Base-by-base conservation (phyloP, 2,888 invertebrate species). In the Rhingia rostrata region DNA sequence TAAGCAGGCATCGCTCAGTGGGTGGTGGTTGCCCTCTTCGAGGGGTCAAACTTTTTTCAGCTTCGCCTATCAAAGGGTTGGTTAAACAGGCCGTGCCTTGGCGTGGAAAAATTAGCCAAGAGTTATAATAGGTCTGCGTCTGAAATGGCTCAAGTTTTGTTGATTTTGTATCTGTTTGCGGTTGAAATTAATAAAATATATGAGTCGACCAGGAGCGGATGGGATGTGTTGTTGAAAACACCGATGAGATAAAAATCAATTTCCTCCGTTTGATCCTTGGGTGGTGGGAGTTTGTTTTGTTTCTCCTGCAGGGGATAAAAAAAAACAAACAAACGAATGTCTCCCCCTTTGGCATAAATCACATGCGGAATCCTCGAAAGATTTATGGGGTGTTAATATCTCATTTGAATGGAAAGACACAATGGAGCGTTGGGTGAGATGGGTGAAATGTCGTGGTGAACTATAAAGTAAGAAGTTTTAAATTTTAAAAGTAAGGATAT, bases 381-480 rank as follows among this genome's bases (percentile, higher is more conserved):
- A 85, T 85, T 85, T 85, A 85, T 85, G 81, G 85, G 85, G 85
- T 85, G 85, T 85, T 85, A 81, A 85, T 84, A 75, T 84, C 84
- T 84, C 80, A 84, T 80, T 84, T 84, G 80, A 84, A 75, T 80
- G 70, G 51, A 63, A 63, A 66, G 67, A 64, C 66, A 30, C 7
- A 22, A 9, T 4, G 3, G 33, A 35, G 47, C 49, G 60, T 6
- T 56, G 47, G 39, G 7, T 47, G 43, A 35, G 70, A 61, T 66
- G 41, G 61, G 35, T 45, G 6, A 60, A 10, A n/a, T 30, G 14
- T 41, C 47, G 54, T 73, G 39, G 10, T 14, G 14, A 63, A 70
- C 69, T 80, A 73, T 45, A 30, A 41, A 75, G 32, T 30, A 58
- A 58, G 30, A 69, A 47, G 30, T 54, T 58, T 9, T 12, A 2